Evolutionary conservation across 2,797 vertebrate species (phyloP).

Genomic region (Galago senegalensis): DNA sequence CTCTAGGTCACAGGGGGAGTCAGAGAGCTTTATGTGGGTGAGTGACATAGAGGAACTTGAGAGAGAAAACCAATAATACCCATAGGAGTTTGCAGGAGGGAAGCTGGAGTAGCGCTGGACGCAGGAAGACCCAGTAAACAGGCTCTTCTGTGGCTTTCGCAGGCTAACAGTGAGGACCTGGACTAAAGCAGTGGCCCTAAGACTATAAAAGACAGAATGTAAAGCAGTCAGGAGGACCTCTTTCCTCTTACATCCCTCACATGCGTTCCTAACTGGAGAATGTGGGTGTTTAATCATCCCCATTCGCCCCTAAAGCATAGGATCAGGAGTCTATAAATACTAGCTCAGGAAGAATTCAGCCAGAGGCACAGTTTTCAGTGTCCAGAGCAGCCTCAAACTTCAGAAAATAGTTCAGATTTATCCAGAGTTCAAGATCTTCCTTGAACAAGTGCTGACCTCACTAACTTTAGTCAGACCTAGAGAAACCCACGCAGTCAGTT

Average conservation of each 20-base stretch:
- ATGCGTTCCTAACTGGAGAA: not conserved
- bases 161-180: not conserved
- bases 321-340: constrained; percentile 70
- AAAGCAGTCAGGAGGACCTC: not conserved
- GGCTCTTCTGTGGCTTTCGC: not conserved
- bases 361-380: not conserved
- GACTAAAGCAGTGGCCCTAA: not conserved
- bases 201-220: not conserved
- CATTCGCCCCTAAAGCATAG: constrained; percentile 40
- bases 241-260: not conserved
- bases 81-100: not conserved
- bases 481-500: not conserved
- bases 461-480: not conserved
- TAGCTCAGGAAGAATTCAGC: constrained; percentile 25
- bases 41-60: not conserved
- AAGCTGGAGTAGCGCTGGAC: not conserved
- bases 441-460: not conserved
- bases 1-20: not conserved
- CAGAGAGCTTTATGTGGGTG: not conserved
- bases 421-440: constrained; percentile 57
- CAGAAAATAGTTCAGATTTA: constrained; percentile 42
- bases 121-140: not conserved
- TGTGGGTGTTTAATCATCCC: constrained; percentile 45
- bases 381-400: not conserved
- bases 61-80: not conserved